Base-by-base conservation (phyloP, 2,113 vertebrate species). In the Tetrax tetrax region DNA sequence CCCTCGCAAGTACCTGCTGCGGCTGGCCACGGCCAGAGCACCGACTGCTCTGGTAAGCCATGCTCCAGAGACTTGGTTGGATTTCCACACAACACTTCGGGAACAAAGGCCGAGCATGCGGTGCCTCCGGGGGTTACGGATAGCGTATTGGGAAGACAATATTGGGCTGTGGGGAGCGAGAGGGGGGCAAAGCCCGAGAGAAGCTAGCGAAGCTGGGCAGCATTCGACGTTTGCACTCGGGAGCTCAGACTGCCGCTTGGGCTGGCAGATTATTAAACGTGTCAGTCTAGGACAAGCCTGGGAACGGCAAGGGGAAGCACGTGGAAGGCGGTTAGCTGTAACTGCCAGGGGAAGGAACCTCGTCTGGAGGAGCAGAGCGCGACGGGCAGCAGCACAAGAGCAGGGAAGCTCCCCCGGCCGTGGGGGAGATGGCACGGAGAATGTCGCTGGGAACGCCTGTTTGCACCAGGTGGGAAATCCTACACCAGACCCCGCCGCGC, bases 211-310 rank as follows among this genome's bases (percentile, higher is more conserved):
- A 87, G 93, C 80, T 7, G 72, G 89, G 91, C 80, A 94, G 91
- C 65, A n/a, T 85, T 33, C 27, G 84, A 69, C 41, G 68, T 41
- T 84, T 65, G 70, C 57, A 48, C 87, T 81, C 51, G 53, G 86
- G 69, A 85, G 83, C 77, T 81, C 51, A 22, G 87, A 60, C 15
- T 79, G 69, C 57, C 69, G 60, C 79, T 48, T 31, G 45, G 33
- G 38, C 4, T 89, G 83, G 77, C 61, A 83, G 76, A 91, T 95
- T 92, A 96, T 70, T 83, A 74, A 89, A 92, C 48, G 70, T 84
- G 94, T 85, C 95, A 81, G 38, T 71, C 76, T 64, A 84, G 81
- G 87, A 68, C 53, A 72, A 53, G 81, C 33, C 77, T 94, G 91
- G 81, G 85, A 96, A 92, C 31, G 51, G 90, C 89, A 80, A 71